Percentiles rank a stretch among this genome's conserved stretches.
Evolutionary conservation across 1,140 invertebrate species (phyloP).

Genomic region (Phocides pigmalion): DNA sequence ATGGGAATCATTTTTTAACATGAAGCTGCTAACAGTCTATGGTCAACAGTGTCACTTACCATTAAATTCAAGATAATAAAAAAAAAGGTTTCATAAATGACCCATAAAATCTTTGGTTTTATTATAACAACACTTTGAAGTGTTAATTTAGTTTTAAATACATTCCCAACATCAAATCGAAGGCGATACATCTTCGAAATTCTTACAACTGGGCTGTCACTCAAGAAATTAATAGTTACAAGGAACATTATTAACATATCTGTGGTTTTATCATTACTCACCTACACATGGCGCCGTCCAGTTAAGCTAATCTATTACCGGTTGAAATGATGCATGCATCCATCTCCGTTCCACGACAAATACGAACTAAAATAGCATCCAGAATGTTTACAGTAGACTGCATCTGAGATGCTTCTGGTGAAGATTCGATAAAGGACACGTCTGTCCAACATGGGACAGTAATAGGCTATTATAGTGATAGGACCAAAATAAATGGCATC

Average conservation of each 20-base stretch:
- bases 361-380: constrained; percentile 25
- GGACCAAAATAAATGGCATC: constrained; percentile 37
- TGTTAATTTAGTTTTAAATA: no score
- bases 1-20: no score
- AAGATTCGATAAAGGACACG: constrained; percentile 36
- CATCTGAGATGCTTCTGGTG: constrained; percentile 26
- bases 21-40: no score
- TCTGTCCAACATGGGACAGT: constrained; percentile 37
- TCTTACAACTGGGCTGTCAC: no score
- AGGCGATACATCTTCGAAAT: no score
- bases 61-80: no score
- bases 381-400: constrained; percentile 34
- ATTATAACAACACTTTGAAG: no score
- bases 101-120: no score
- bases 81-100: no score
- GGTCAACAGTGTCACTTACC: no score
- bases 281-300: constrained; percentile 4
- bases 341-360: constrained; percentile 27
- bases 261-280: constrained; percentile 1
- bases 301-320: constrained; percentile 28
- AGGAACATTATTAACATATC: background rate
- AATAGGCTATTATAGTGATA: constrained; percentile 43
- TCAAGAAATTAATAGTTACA: background rate
- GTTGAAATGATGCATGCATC: constrained; percentile 29
- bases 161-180: no score